Evolutionary conservation across 2,888 invertebrate genomes (phyloP), one percentile per base, ranked within the genome.

Genomic region (Silvanus unidentatus): DNA sequence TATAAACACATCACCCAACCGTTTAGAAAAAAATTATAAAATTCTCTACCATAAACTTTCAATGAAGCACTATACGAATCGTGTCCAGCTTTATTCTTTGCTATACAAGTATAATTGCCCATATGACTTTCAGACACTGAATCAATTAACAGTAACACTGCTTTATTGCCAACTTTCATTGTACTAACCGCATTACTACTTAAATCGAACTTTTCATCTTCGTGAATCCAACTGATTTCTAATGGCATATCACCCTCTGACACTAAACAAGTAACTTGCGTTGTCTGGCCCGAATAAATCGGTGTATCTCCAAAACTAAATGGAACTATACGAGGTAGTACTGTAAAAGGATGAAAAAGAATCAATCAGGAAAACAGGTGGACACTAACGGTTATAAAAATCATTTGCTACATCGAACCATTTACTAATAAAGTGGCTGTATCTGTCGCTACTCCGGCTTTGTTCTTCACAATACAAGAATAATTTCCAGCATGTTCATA

Each of bases 321-420:
- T 63, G 88, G 87, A 72, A 79, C 82, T 73, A 89, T 86, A 72
- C 81, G 84, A 69, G 88, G 88, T 65, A 82, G 69, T 74, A 88
- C 88, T 89, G 82, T 72, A 82, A n/a, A n/a, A n/a, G n/a, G n/a
- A n/a, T n/a, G n/a, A n/a, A n/a, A n/a, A n/a, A n/a, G n/a, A n/a
- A n/a, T n/a, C n/a, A n/a, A n/a, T n/a, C n/a, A n/a, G n/a, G n/a
- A n/a, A n/a, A n/a, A n/a, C n/a, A n/a, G n/a, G n/a, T n/a, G 11
- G n/a, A 32, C 37, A 36, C 16, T 15, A 36, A 29, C 15, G 27
- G 46, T 30, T 43, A 11, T 14, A 36, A 39, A 32, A 37, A 37
- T 22, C 22, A 5, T 32, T 29, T 30, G 43, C 30, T 45, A 6
- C 16, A 16, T 16, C 10, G 4, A 62, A 79, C 79, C 79, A 62